A percentile compares a stretch with the other conserved stretches of the same genome.
phyloP scores from a whole-genome alignment of 2,888 invertebrate genomes.

The Lymantria dispar region DNA sequence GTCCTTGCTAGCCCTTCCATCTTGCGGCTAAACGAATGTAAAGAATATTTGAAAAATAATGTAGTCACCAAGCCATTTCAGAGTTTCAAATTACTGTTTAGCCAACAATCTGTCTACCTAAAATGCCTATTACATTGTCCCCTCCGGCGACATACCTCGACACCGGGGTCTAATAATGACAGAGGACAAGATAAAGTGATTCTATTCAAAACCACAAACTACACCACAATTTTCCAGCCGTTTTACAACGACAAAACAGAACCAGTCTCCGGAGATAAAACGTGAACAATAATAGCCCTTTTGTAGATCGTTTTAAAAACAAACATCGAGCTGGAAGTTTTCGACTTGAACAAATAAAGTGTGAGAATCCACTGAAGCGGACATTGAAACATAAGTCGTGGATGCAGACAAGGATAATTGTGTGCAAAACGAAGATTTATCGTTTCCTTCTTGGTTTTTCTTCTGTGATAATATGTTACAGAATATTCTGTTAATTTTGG shows the following conservation, averaged over 20 bases:
- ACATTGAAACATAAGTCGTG: slow-evolving; percentile 60
- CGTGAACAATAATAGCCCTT: slow-evolving; percentile 27
- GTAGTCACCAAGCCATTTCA: no score
- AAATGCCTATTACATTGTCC: background rate
- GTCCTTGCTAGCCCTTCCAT: no score
- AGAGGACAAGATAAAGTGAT: slow-evolving; percentile 1
- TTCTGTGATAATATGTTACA: no score
- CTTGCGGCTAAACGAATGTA: no score
- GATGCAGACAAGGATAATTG: slow-evolving; percentile 56
- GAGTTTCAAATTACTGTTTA: no score
- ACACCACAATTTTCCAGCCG: slow-evolving; percentile 9
- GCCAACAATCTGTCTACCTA: no score
- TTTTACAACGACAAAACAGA: slow-evolving; percentile 7
- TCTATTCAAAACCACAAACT: slow-evolving; percentile 6
- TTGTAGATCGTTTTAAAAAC: slow-evolving; percentile 30
- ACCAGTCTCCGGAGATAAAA: slow-evolving; percentile 20
- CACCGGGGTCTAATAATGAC: background rate
- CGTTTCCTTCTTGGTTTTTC: slow-evolving; percentile 7
- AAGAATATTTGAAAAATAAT: no score
- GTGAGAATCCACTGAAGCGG: slow-evolving; percentile 38
- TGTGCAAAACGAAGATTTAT: slow-evolving; percentile 61
- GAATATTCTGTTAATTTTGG: no score
- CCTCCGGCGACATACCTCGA: background rate
- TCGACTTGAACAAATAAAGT: slow-evolving; percentile 43
- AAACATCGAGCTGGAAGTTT: slow-evolving; percentile 28